Evolutionary conservation across 2,113 vertebrate species (phyloP), one percentile per base, ranked within the genome.

Genomic region (Pionites leucogaster): DNA sequence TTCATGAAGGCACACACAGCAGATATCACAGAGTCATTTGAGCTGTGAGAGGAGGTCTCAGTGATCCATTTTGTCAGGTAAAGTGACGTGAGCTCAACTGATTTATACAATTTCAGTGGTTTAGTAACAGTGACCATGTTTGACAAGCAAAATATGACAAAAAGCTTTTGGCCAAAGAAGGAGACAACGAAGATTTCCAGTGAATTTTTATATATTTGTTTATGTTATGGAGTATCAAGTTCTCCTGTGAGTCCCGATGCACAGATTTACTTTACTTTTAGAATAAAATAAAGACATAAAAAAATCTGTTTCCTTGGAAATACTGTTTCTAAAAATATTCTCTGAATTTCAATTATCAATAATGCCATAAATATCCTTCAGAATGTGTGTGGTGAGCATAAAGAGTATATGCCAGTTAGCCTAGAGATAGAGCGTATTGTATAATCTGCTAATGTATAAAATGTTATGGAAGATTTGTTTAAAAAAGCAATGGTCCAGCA

Each of bases 51-150:
- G 22, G 6, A 82, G 7, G 6, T 59, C n/a, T 72, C n/a, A 7
- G 2, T 60, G 27, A 42, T 35, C 4, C 8, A 42, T 78, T 77
- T 83, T 3, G 24, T 41, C 12, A 75, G 3, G 28, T 1, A 81
- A 59, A 81, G 13, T 46, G 11, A 18, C 52, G 13, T 13, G 4
- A 37, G 0, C 13, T 29, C 4, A 29, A 24, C 5, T 0, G 2
- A 31, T 83, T 63, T 29, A 16, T 25, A 57, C 1, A n/a, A 6
- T 57, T n/a, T 59, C 17, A 53, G 15, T 65, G 17, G 77, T 90
- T 77, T 63, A 67, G 10, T 14, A 68, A 35, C 20, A 42, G 3
- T 11, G 84, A 41, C 1, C 11, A 10, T n/a, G 11, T 18, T 41
- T 72, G 53, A 25, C 57, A 85, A 49, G 13, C 3, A 83, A 70